Base-by-base conservation (phyloP, 2,888 invertebrate genomes). In the Lasioglossum figueresi region DNA sequence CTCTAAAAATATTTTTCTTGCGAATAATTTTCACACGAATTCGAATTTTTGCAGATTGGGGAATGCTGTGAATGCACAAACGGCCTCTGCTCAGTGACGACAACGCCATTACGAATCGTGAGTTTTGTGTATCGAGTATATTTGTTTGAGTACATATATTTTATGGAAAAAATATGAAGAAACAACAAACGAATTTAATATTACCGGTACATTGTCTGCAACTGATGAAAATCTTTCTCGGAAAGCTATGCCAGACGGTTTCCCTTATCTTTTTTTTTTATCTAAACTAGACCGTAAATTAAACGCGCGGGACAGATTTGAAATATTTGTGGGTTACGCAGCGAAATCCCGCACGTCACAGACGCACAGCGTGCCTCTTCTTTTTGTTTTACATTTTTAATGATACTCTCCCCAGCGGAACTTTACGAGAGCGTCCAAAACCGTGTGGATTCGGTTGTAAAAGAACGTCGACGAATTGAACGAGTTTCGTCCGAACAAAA, bases 281-380 rank as follows among this genome's bases (percentile, higher is more conserved):
- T 27, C 14, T 31, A 4, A 27, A 1, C 14, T 1, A 59, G 27
- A 59, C 14, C 27, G 27, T 27, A 59, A 59, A 59, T 59, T 63
- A 59, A 56, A 56, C 72, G 10, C 48, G 75, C 68, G n/a, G 27
- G 52, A 66, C 59, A 19, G 34, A 40, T 80, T 37, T 56, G n/a
- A 23, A 37, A 70, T 70, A 37, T 70, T n/a, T 70, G 40, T 5
- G 6, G n/a, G n/a, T 1, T 5, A 12, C 37, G n/a, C 70, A 12
- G 40, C 23, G 37, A n/a, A 70, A 70, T 19, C 4, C 37, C 23
- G 10, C 12, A 10, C 23, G 12, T n/a, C 23, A n/a, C 70, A n/a
- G 8, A n/a, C 31, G 23, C 10, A 37, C 23, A 23, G 0, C 37
- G 68, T 37, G 37, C 37, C 12, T 23, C 40, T 37, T 40, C 37